These are phyloP conservation scores for Prorops nasuta DNA, from an alignment of 1,140 invertebrate species.

Conservation along the genomic window DNA sequence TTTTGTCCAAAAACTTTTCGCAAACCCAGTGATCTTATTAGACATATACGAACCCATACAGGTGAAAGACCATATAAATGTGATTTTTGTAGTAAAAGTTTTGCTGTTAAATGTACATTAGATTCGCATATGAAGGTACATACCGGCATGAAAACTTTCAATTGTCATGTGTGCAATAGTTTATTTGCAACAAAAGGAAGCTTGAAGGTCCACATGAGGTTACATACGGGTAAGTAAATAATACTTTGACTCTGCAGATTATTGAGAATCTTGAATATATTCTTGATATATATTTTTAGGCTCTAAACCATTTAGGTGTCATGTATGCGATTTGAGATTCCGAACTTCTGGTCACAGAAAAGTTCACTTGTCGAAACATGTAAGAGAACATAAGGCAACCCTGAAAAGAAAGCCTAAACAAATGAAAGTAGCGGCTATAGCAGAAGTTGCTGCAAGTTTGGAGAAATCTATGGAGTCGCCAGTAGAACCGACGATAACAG, in stretches of 20 bases:
- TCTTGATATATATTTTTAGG: conserved; percentile 54
- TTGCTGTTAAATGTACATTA: conserved; percentile 69
- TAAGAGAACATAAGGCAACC: conserved; percentile 42
- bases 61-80: conserved; percentile 70
- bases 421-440: conserved; percentile 22
- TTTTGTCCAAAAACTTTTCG: conserved; percentile 60
- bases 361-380: conserved; percentile 63
- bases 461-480: conserved; percentile 13
- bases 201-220: conserved; percentile 71
- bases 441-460: conserved; percentile 18
- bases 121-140: conserved; percentile 64
- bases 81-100: conserved; percentile 64
- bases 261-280: conserved; percentile 27
- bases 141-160: conserved; percentile 56
- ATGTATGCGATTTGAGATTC: conserved; percentile 64
- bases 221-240: conserved; percentile 60
- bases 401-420: conserved; percentile 27
- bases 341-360: conserved; percentile 70
- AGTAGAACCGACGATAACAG: not conserved
- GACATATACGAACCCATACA: conserved; percentile 64
- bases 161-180: conserved; percentile 62
- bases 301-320: conserved; percentile 68
- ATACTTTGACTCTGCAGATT: conserved; percentile 8
- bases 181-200: conserved; percentile 64
- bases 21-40: conserved; percentile 58